Evolutionary conservation across 1,140 invertebrate species (phyloP).

Genomic region (Brachionus asplanchnoidis): DNA sequence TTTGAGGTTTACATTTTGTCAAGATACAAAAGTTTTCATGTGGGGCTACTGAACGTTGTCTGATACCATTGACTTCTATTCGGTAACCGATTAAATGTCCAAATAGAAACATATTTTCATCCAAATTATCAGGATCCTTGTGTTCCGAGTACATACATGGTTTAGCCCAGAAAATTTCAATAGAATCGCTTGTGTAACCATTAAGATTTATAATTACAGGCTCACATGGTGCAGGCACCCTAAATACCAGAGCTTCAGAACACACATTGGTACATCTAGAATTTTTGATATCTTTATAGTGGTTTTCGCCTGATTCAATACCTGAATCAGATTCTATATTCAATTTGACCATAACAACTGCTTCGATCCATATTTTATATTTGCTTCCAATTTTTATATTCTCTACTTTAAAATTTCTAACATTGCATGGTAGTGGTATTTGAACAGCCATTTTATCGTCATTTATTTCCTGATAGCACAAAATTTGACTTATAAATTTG

Average conservation of each 20-base stretch:
- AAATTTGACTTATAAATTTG: constrained; percentile 49
- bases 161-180: constrained; percentile 55
- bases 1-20: constrained; percentile 55
- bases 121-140: constrained; percentile 49
- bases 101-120: constrained; percentile 47
- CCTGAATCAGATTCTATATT: constrained; percentile 49
- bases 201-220: constrained; percentile 49
- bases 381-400: constrained; percentile 37
- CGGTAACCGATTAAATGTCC: constrained; percentile 55
- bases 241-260: constrained; percentile 51
- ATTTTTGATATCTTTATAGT: constrained; percentile 48
- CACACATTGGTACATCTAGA: constrained; percentile 53
- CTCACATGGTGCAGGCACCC: constrained; percentile 53
- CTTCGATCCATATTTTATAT: constrained; percentile 54
- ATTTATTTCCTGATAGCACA: constrained; percentile 53
- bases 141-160: constrained; percentile 51
- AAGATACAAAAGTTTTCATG: constrained; percentile 52
- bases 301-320: constrained; percentile 42
- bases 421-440: constrained; percentile 10
- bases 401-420: not conserved
- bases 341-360: constrained; percentile 57
- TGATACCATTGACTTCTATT: constrained; percentile 55
- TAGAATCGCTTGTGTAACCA: constrained; percentile 50
- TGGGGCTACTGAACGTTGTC: constrained; percentile 49
- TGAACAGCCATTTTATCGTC: constrained; percentile 48